A percentile compares a stretch with the other conserved stretches of the same genome.
Evolutionary conservation across 2,888 invertebrate species (phyloP).

Genomic region (Phorcus lineatus): DNA sequence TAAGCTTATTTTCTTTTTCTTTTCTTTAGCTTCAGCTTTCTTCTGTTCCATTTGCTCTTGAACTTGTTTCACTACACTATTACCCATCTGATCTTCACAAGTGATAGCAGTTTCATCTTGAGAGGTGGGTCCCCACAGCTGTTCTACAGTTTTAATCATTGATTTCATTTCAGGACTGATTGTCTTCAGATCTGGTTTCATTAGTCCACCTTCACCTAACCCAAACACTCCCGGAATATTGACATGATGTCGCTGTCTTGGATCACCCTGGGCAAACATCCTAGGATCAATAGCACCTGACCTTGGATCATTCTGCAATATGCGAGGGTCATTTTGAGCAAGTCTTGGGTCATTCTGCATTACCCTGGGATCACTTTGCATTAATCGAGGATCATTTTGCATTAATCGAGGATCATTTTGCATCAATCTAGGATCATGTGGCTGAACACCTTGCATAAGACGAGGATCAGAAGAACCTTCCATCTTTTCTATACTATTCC

Average conservation of each 20-base stretch:
- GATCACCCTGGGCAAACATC: too few species aligned
- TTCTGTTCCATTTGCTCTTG: constrained; percentile 18
- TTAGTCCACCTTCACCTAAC: background rate
- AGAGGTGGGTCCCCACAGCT: constrained; percentile 18
- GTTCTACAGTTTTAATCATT: constrained; percentile 25
- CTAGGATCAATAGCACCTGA: background rate
- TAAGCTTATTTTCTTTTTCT: background rate
- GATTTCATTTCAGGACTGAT: constrained; percentile 25
- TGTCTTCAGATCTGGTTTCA: background rate
- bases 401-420: background rate
- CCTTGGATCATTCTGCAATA: background rate
- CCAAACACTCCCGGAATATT: too few species aligned
- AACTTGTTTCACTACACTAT: constrained; percentile 11
- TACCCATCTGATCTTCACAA: background rate
- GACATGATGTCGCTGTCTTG: too few species aligned
- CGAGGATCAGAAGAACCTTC: constrained; percentile 1
- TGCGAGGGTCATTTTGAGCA: background rate
- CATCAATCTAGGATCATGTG: background rate
- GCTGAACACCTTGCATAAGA: background rate
- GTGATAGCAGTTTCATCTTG: background rate
- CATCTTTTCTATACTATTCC: background rate
- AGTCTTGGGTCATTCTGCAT: background rate
- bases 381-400: background rate
- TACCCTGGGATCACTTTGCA: background rate
- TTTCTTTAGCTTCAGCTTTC: background rate